Conservation (phyloP, 2,113 vertebrate genomes). For the Mesitornis unicolor region DNA sequence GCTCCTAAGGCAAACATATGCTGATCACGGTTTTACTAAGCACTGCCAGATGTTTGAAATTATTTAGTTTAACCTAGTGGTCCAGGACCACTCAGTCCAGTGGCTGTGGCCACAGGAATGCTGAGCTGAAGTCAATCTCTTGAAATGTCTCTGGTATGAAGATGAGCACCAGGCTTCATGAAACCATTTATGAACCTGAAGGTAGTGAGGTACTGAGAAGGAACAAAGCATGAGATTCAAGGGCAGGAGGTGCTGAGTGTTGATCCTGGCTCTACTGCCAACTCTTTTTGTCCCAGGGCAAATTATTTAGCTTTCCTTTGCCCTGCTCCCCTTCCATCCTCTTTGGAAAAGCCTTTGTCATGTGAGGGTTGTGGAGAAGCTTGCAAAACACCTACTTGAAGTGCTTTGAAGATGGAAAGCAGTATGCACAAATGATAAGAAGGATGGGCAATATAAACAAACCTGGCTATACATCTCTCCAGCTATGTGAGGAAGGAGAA, state of each 20-base stretch:
- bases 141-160: not conserved
- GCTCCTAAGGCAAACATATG: not conserved
- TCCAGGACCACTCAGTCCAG: not conserved
- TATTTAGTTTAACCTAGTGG: not conserved
- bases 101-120: not conserved
- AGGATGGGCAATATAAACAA: not conserved
- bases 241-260: not conserved
- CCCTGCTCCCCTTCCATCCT: not conserved
- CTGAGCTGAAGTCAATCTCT: not conserved
- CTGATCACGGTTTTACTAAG: not conserved
- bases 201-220: not conserved
- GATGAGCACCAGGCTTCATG: not conserved
- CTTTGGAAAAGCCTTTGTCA: not conserved
- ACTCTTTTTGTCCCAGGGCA: not conserved
- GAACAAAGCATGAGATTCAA: not conserved
- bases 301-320: not conserved
- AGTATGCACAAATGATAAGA: not conserved
- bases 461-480: not conserved
- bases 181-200: not conserved
- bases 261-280: not conserved
- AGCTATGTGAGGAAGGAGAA: not conserved
- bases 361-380: not conserved
- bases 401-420: not conserved
- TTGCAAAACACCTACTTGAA: not conserved
- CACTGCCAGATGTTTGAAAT: not conserved